A percentile compares a stretch with the other conserved stretches of the same genome.
Evolutionary conservation across 2,888 invertebrate species (phyloP).

Genomic region (Cheilosia vulpina): DNA sequence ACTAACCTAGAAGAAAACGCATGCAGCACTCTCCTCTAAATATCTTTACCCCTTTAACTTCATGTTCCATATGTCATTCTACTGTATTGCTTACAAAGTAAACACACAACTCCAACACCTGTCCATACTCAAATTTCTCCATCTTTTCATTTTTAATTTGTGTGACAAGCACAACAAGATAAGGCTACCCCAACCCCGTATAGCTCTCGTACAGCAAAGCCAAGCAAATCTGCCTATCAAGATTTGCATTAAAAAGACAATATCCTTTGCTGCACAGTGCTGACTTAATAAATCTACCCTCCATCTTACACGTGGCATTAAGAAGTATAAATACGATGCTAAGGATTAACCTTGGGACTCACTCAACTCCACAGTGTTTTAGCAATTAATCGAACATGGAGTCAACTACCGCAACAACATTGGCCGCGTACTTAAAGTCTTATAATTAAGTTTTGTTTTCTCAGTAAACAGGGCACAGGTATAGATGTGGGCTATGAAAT

Average conservation of each 20-base stretch:
- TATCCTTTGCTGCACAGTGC: constrained; percentile 18
- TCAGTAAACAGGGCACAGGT: constrained; percentile 18
- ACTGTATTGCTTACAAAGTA: no score
- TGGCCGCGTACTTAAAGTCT: background rate
- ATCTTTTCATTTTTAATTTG: background rate
- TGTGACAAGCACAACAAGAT: background rate
- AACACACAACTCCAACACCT: no score
- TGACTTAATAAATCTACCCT: background rate
- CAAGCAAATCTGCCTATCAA: constrained; percentile 38
- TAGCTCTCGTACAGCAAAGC: background rate
- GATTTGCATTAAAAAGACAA: constrained; percentile 52
- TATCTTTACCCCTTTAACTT: no score
- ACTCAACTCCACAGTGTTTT: background rate
- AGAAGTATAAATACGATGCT: background rate
- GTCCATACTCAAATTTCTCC: no score
- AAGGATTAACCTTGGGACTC: constrained; percentile 32
- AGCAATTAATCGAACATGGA: constrained; percentile 4
- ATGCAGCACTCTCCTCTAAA: no score
- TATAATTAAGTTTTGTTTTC: constrained; percentile 39
- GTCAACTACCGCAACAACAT: background rate
- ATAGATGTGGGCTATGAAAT: background rate
- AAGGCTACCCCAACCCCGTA: background rate
- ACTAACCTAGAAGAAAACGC: no score
- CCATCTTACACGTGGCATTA: constrained; percentile 6
- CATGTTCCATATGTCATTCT: no score